Conservation (phyloP, 2,888 invertebrate species). For the Rhyacophila evoluta region DNA sequence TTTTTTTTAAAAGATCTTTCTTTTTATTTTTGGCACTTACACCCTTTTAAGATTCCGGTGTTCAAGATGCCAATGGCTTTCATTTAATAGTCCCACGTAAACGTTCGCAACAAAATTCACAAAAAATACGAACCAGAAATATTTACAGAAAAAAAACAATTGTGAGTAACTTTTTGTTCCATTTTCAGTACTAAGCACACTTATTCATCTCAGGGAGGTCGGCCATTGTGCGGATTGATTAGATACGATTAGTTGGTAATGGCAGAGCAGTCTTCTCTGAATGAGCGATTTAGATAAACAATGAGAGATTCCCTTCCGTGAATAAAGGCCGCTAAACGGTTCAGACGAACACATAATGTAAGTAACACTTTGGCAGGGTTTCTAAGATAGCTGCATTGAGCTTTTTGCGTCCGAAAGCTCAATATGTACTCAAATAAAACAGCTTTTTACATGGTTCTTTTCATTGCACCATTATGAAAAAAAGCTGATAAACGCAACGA, state of each 20-base stretch:
- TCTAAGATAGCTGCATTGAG: background rate
- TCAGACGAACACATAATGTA: background rate
- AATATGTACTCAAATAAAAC: no score
- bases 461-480: no score
- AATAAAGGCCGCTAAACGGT: slow-evolving; percentile 18
- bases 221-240: slow-evolving; percentile 13
- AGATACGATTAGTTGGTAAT: slow-evolving; percentile 9
- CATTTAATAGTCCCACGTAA: no score
- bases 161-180: background rate
- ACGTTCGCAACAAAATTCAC: no score
- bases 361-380: slow-evolving; percentile 19
- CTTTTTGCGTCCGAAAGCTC: background rate
- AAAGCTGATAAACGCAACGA: no score
- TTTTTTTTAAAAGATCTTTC: no score
- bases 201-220: background rate
- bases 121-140: no score
- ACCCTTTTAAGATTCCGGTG: no score
- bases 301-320: slow-evolving; percentile 2
- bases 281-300: slow-evolving; percentile 24
- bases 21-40: no score
- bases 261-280: background rate
- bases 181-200: background rate
- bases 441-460: no score
- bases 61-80: no score
- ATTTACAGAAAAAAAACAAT: no score